phyloP scores from a whole-genome alignment of 2,888 invertebrate species.

The Linnaemya vulpina region DNA sequence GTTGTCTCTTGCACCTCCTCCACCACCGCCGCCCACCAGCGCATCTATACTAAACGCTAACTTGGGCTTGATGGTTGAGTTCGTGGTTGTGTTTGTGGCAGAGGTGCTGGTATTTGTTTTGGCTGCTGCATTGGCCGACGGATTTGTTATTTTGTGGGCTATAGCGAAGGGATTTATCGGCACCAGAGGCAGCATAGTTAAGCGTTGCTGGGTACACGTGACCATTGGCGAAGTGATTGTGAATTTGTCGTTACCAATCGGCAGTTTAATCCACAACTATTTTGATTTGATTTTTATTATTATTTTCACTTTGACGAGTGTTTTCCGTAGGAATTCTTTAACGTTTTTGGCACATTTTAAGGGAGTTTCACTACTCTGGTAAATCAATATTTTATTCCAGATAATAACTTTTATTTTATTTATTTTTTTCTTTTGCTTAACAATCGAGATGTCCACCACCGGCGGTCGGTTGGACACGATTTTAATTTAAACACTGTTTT shows the following conservation, averaged over 20 bases:
- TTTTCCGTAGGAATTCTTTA: neutral
- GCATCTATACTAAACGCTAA: slow-evolving; percentile 98
- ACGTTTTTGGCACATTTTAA: slow-evolving; percentile 64
- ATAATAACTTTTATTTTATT: neutral
- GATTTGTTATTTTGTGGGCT: slow-evolving; percentile 73
- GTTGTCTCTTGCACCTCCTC: slow-evolving; percentile 20
- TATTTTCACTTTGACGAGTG: slow-evolving; percentile 15
- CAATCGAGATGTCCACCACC: slow-evolving; percentile 29
- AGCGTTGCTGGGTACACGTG: slow-evolving; percentile 82
- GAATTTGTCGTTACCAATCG: slow-evolving; percentile 1
- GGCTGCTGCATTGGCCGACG: slow-evolving; percentile 74
- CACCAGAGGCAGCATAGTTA: slow-evolving; percentile 95
- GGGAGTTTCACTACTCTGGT: slow-evolving; percentile 8
- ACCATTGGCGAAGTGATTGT: slow-evolving; percentile 79
- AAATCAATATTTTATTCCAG: neutral
- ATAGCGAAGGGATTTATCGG: slow-evolving; percentile 84
- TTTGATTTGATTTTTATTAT: neutral
- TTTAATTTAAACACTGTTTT: slow-evolving; percentile 52
- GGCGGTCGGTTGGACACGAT: slow-evolving; percentile 48
- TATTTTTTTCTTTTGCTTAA: no score
- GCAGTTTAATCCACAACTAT: slow-evolving; percentile 7
- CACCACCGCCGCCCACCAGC: slow-evolving; percentile 76
- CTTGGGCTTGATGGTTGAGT: slow-evolving; percentile 89
- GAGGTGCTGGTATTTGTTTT: slow-evolving; percentile 70
- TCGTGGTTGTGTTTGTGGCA: slow-evolving; percentile 48